Conservation (phyloP, 1,140 invertebrate species). For the Hylaeus volcanicus region DNA sequence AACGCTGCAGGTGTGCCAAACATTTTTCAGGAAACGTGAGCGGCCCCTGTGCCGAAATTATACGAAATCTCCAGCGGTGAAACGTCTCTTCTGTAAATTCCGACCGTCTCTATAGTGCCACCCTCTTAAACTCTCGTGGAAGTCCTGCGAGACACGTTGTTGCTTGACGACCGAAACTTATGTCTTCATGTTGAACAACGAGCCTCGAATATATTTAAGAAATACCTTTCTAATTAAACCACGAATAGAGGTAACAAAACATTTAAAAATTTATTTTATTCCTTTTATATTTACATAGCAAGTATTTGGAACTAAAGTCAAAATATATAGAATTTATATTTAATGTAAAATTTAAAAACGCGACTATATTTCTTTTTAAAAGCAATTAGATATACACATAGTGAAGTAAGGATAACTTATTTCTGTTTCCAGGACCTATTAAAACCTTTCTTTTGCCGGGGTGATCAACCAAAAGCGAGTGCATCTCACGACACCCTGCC, state of each 20-base stretch:
- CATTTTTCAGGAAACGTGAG: constrained; percentile 63
- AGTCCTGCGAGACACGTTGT: constrained; percentile 13
- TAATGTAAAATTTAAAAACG: no score
- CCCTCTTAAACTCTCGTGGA: constrained; percentile 31
- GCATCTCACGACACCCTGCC: no score
- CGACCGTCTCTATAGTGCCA: constrained; percentile 5
- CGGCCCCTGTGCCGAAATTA: constrained; percentile 54
- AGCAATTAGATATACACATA: no score
- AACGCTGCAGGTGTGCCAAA: constrained; percentile 66
- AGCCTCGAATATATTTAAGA: constrained; percentile 11
- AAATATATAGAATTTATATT: no score
- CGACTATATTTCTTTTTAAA: no score
- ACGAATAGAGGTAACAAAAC: background rate
- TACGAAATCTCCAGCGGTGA: constrained; percentile 61
- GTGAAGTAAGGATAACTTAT: no score
- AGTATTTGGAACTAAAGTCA: no score
- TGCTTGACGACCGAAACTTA: constrained; percentile 24
- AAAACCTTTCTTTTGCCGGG: no score
- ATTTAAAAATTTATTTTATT: no score
- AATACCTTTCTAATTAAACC: constrained; percentile 15
- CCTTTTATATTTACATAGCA: no score
- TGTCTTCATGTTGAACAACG: constrained; percentile 29
- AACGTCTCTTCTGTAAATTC: constrained; percentile 52
- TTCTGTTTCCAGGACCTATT: no score
- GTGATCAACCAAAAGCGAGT: no score